Conservation (phyloP, 2,888 invertebrate genomes). For the Sturmia bella region DNA sequence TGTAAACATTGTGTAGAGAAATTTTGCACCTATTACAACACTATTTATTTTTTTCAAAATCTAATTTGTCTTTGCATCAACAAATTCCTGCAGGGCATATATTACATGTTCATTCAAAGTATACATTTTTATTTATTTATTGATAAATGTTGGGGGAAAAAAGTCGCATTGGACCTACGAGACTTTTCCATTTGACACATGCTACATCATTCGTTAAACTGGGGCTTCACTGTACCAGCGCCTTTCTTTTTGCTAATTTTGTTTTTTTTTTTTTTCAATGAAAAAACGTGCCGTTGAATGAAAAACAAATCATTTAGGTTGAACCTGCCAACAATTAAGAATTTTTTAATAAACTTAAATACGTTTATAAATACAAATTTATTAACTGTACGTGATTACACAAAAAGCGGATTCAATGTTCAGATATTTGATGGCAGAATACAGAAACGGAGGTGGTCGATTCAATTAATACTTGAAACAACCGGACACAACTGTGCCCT, state of each 20-base stretch:
- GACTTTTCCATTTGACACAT: too few relatives aligned
- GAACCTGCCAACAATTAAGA: not conserved
- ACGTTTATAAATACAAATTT: slow-evolving; percentile 4
- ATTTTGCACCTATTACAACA: too few relatives aligned
- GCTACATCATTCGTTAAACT: too few relatives aligned
- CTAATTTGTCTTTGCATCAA: not conserved
- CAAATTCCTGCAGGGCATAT: not conserved
- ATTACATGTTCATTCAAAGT: too few relatives aligned
- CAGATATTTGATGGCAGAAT: not conserved
- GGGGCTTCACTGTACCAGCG: too few relatives aligned
- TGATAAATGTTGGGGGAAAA: too few relatives aligned
- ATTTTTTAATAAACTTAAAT: slow-evolving; percentile 21
- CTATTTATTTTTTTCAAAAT: too few relatives aligned
- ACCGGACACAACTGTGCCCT: not conserved
- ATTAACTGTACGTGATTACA: slow-evolving; percentile 23
- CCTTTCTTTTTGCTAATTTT: too few relatives aligned
- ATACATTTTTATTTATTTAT: too few relatives aligned
- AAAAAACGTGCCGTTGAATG: not conserved
- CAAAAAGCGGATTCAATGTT: not conserved
- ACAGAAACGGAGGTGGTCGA: not conserved
- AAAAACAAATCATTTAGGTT: slow-evolving; percentile 1
- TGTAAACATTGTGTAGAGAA: too few relatives aligned
- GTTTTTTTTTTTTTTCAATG: not conserved
- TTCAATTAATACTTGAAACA: slow-evolving; percentile 8
- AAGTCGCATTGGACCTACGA: too few relatives aligned